Evolutionary conservation across 2,113 vertebrate genomes (phyloP).

Genomic region (Grammomys surdaster): DNA sequence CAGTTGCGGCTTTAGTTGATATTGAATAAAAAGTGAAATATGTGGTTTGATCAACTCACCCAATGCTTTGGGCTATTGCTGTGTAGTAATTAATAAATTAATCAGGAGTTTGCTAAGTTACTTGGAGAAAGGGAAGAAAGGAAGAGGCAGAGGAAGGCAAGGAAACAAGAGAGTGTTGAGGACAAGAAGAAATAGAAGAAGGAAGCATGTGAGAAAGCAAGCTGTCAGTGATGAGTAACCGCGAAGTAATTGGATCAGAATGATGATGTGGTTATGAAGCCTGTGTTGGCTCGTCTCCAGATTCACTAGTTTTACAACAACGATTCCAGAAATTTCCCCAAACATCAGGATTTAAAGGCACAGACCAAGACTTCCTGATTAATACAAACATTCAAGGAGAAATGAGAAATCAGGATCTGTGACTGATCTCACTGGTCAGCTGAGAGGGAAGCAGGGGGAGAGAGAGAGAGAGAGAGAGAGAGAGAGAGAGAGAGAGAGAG

Average conservation of each 20-base stretch:
- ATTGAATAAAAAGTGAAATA: not conserved
- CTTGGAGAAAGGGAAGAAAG: not conserved
- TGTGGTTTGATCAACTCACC: not conserved
- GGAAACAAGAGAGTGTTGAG: too few species aligned
- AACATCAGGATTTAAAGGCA: slow-evolving; percentile 19
- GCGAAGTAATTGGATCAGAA: not conserved
- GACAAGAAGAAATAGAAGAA: too few species aligned
- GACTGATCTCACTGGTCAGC: not conserved
- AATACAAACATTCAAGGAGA: not conserved
- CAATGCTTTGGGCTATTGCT: not conserved
- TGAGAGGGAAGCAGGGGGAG: not conserved
- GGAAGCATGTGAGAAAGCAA: not conserved
- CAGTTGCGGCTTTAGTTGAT: not conserved
- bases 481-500: not conserved
- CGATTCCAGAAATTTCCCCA: not conserved
- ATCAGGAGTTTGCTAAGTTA: not conserved
- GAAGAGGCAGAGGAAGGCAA: too few species aligned
- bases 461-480: not conserved
- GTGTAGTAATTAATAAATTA: not conserved
- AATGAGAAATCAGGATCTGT: not conserved
- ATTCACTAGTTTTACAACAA: not conserved
- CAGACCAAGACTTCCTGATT: not conserved
- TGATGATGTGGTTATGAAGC: not conserved
- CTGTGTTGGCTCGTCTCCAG: not conserved
- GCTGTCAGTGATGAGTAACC: not conserved